These are phyloP conservation scores for Lepeophtheirus salmonis DNA, from an alignment of 1,140 invertebrate species.

Conservation along the genomic window DNA sequence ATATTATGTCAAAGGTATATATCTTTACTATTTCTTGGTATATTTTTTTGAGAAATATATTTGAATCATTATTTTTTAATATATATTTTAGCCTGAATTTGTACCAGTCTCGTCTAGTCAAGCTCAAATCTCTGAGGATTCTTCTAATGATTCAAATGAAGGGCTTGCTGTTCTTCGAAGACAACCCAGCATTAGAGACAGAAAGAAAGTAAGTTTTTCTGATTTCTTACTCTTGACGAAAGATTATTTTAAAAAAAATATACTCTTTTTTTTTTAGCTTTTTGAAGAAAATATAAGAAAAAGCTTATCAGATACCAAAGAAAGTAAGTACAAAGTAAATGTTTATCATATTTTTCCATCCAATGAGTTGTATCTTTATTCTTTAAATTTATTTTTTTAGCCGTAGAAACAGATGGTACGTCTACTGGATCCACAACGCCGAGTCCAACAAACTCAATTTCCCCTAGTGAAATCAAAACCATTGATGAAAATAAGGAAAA, in stretches of 20 bases:
- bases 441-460: background rate
- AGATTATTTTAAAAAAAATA: background rate
- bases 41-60: no score
- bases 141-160: slow-evolving; percentile 13
- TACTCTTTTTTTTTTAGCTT: background rate
- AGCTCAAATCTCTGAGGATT: background rate
- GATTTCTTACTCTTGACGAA: no score
- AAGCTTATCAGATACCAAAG: background rate
- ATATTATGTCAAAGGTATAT: background rate
- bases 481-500: slow-evolving; percentile 1
- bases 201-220: slow-evolving; percentile 1
- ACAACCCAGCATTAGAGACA: slow-evolving; percentile 13
- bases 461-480: background rate
- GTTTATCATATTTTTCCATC: no score
- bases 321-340: no score
- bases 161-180: slow-evolving; percentile 8
- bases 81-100: background rate
- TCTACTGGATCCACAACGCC: background rate
- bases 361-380: no score
- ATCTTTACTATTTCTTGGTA: no score
- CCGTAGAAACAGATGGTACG: background rate
- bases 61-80: no score
- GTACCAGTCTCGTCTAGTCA: background rate
- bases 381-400: slow-evolving; percentile 1
- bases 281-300: slow-evolving; percentile 4